Base-by-base conservation (phyloP, 1,140 invertebrate species). In the Rhagoletis pomonella region DNA sequence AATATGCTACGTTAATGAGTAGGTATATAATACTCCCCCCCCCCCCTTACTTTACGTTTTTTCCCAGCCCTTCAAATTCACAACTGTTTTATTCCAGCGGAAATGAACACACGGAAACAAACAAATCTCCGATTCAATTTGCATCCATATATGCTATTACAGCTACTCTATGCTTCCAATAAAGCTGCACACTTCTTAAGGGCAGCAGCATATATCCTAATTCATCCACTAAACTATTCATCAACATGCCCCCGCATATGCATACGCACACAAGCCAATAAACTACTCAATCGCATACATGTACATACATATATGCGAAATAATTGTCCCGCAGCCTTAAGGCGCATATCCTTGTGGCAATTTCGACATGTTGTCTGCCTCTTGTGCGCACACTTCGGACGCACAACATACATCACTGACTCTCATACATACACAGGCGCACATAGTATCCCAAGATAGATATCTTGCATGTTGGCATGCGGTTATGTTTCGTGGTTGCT, bases 71-170 rank as follows among this genome's bases (percentile, higher is more conserved):
- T 10, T 39, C 65, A 67, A 29, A 67, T 67, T 9, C 10, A 39
- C 39, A 47, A 47, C 44, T 73, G 4, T 6, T 42, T 6, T 12
- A 73, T 47, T 73, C 17, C 42, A 73, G 39, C 39, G 44, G 44
- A 73, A 55, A 81, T 81, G 19, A 12, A 14, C 73, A 81, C 73
- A 81, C 44, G 69, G 44, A 77, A 77, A 77, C 69, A 77, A 39
- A 77, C 47, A 81, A 55, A 55, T 81, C 73, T 81, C 47, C 19
- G 44, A 81, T 81, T 81, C 73, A 81, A 58, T 81, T 81, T 81
- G 73, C 67, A 73, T 73, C 42, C 67, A 73, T 73, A 73, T 73
- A 73, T 17, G 67, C 67, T 81, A 81, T 81, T 29, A 81, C 55
- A 81, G n/a, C 47, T 81, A 73, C n/a, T 58, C 44, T 47, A 55